Conservation (phyloP, 2,113 vertebrate genomes). For the Hepsetus odoe region DNA sequence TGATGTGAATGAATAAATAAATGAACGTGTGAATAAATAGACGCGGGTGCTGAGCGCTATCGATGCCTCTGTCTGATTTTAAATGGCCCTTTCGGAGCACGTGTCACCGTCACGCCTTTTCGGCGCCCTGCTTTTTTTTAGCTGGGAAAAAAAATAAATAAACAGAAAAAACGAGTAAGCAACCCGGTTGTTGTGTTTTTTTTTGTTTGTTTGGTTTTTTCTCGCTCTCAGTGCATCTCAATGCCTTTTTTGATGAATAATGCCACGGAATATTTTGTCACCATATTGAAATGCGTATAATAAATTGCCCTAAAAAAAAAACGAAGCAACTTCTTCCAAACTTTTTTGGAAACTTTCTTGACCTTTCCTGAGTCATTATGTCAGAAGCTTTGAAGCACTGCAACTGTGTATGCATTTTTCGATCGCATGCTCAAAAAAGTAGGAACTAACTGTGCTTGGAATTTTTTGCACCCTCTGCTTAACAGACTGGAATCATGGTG, state of each 20-base stretch:
- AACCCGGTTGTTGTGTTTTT: no score
- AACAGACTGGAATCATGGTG: no score
- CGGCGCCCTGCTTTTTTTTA: background rate
- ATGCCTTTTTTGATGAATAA: conserved; percentile 13
- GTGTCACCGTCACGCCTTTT: conserved; percentile 7
- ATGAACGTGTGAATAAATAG: conserved; percentile 54
- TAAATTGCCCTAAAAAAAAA: conserved; percentile 15
- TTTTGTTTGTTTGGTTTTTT: background rate
- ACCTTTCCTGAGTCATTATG: no score
- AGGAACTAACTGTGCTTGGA: no score
- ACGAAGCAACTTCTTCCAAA: no score
- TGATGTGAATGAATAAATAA: conserved; percentile 67
- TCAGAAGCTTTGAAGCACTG: no score
- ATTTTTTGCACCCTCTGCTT: no score
- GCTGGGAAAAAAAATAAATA: background rate
- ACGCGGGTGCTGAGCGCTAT: conserved; percentile 60
- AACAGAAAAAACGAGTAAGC: background rate
- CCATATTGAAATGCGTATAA: background rate
- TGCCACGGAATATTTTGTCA: conserved; percentile 8
- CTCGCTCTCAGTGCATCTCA: background rate
- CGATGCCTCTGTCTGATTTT: conserved; percentile 57
- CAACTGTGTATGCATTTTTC: no score
- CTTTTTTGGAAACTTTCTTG: no score
- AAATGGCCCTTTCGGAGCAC: conserved; percentile 9
- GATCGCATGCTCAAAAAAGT: no score